Base-by-base conservation (phyloP, 1,140 invertebrate genomes). In the Eciton burchellii region DNA sequence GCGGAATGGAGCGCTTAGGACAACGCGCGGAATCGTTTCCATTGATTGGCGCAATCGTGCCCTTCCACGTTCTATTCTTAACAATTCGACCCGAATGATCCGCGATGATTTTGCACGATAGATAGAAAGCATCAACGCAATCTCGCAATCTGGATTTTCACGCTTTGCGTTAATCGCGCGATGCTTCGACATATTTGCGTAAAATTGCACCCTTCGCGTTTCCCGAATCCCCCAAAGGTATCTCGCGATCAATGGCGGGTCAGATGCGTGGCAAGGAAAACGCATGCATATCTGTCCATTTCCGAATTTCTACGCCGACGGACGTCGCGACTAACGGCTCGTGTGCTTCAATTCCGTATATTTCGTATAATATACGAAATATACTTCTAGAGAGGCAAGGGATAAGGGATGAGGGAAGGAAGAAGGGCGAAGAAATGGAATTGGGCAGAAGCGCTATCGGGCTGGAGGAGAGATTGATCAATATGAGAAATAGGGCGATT, bases 1-100 rank as follows among this genome's bases (percentile, higher is more conserved):
- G 63, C 63, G 49, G 35, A 79, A 79, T 68, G 49, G 49, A 1
- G 4, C 29, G 62, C 49, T 79, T 68, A 68, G 24, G 52, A 68
- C 68, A 79, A 79, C 47, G 74, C 62, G 49, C 35, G 62, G 43
- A 68, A 56, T 56, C 74, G 49, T 68, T 79, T 57, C 49, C 63
- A 79, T 79, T 62, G 74, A 79, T 79, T 68, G 45, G 62, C 35
- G 35, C 74, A 49, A 79, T 68, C 62, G 52, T 9, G n/a, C 41
- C n/a, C 52, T 56, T 21, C 35, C 26, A 19, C 12, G 4, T 16
- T 6, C 16, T n/a, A 12, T 29, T 14, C 43, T 26, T 5, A 0
- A 54, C 29, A 3, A 16, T 9, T 16, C 16, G 2, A n/a, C 16
- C 9, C 24, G n/a, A 26, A 66, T 54, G n/a, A 21, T 74, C 47